Evolutionary conservation across 2,888 invertebrate species (phyloP).

Genomic region (Nemotelus pantherinus): DNA sequence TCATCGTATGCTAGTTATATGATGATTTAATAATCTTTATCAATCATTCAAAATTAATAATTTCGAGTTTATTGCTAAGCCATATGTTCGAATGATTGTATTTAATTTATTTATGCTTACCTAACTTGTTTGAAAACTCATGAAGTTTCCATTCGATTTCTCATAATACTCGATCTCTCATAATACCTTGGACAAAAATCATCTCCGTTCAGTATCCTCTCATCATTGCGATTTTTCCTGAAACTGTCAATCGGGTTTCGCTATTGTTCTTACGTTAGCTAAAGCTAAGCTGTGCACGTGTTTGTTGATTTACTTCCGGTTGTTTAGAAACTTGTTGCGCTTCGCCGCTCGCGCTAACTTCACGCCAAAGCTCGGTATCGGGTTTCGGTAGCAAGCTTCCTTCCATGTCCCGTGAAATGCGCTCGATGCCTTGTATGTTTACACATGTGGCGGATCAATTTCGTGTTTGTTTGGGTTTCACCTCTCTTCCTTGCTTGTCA

Average conservation of each 20-base stretch:
- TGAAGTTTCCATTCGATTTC: no score
- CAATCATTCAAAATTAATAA: no score
- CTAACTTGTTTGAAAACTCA: no score
- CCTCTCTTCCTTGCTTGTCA: neutral
- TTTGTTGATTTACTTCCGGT: conserved; percentile 52
- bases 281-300: conserved; percentile 33
- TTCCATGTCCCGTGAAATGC: neutral
- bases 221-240: no score
- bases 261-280: conserved; percentile 12
- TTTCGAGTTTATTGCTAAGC: no score
- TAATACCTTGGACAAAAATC: no score
- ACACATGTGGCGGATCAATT: conserved; percentile 25
- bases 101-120: no score
- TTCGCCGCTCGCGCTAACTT: conserved; percentile 26
- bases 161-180: no score
- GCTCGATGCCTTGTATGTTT: conserved; percentile 5
- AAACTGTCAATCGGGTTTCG: neutral
- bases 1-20: no score
- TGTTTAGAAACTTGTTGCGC: conserved; percentile 55
- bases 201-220: no score
- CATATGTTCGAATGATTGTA: no score
- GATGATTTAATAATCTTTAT: no score
- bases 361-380: conserved; percentile 26
- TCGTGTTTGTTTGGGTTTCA: conserved; percentile 37
- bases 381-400: neutral